These are phyloP conservation scores for Scaptomyza flava DNA, from an alignment of 2,888 invertebrate species.

Conservation along the genomic window DNA sequence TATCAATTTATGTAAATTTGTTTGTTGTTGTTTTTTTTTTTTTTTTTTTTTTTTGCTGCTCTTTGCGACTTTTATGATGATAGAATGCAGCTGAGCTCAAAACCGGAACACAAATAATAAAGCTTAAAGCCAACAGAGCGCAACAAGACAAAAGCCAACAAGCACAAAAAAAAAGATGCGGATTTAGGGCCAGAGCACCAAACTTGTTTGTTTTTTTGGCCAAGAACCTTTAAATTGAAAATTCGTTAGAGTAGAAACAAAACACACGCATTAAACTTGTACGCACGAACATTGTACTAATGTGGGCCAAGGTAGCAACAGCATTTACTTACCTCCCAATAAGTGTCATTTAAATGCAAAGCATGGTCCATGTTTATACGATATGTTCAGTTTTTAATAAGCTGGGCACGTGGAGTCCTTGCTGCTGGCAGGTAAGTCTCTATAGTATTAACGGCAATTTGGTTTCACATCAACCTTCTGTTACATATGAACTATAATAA, in stretches of 20 bases:
- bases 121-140: conserved; percentile 30
- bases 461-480: conserved; percentile 31
- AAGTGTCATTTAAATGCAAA: conserved; percentile 75
- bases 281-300: conserved; percentile 12
- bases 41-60: conserved; percentile 21
- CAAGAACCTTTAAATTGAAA: conserved; percentile 55
- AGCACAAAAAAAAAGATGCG: background rate
- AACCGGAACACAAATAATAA: conserved; percentile 18
- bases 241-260: conserved; percentile 25
- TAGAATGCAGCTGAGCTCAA: conserved; percentile 69
- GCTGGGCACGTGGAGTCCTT: conserved; percentile 57
- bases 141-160: conserved; percentile 34
- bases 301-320: conserved; percentile 59
- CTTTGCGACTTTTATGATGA: conserved; percentile 75
- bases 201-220: conserved; percentile 38
- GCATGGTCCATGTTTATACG: conserved; percentile 62
- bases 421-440: conserved; percentile 40
- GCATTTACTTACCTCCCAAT: conserved; percentile 21
- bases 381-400: conserved; percentile 66
- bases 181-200: conserved; percentile 25
- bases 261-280: conserved; percentile 3
- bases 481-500: conserved; percentile 19
- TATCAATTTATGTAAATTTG: conserved; percentile 70
- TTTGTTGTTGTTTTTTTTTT: conserved; percentile 2
- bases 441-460: conserved; percentile 52